phyloP scores from a whole-genome alignment of 2,888 invertebrate species.

The Bembecia ichneumoniformis region DNA sequence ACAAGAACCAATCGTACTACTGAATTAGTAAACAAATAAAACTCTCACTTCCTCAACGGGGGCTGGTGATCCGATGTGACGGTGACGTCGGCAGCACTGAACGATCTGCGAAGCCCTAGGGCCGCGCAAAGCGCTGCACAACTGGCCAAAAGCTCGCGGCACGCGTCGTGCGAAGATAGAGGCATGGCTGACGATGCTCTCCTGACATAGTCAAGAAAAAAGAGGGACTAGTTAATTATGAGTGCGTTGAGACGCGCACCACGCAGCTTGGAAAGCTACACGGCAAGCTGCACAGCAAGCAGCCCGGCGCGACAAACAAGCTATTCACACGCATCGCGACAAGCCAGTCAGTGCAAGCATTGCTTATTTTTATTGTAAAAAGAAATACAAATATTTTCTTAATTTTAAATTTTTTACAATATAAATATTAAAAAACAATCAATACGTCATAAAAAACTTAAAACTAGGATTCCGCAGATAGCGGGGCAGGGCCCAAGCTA shows the following conservation, averaged over 20 bases:
- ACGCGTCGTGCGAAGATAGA: conserved; percentile 76
- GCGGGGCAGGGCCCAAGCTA: too few relatives aligned
- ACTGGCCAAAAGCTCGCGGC: conserved; percentile 83
- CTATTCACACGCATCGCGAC: too few relatives aligned
- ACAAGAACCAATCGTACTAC: too few relatives aligned
- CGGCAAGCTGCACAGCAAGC: not conserved
- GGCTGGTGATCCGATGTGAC: conserved; percentile 10
- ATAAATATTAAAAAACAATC: too few relatives aligned
- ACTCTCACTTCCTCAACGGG: conserved; percentile 17
- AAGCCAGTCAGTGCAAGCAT: too few relatives aligned
- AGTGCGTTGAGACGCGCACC: not conserved
- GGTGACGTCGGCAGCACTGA: conserved; percentile 85
- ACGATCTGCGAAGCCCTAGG: conserved; percentile 85
- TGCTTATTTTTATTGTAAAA: too few relatives aligned
- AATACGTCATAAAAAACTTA: too few relatives aligned
- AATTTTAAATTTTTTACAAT: too few relatives aligned
- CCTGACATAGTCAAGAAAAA: conserved; percentile 5
- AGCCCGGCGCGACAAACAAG: not conserved
- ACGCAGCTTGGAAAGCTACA: not conserved
- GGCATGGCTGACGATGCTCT: conserved; percentile 29
- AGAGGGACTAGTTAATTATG: not conserved
- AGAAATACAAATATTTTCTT: too few relatives aligned
- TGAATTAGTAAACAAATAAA: too few relatives aligned
- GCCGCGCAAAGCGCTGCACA: conserved; percentile 86
- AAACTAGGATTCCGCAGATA: too few relatives aligned